These are phyloP conservation scores for Takifugu bimaculatus DNA, from an alignment of 2,113 vertebrate species.

Conservation along the genomic window DNA sequence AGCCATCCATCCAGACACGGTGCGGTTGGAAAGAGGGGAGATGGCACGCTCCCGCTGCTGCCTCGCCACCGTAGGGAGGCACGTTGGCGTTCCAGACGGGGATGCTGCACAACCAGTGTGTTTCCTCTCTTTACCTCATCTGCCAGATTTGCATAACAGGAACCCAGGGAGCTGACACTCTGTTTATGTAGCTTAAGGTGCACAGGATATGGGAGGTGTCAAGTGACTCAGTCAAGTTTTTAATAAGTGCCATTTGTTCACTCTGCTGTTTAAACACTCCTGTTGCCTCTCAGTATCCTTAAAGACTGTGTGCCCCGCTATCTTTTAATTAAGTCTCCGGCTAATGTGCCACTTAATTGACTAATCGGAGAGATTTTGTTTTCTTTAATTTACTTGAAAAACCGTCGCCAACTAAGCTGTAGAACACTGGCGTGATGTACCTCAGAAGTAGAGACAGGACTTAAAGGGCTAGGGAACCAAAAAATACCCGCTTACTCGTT, in stretches of 20 bases:
- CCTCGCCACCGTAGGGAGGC: slow-evolving; percentile 38
- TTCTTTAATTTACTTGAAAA: slow-evolving; percentile 81
- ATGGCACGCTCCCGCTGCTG: slow-evolving; percentile 24
- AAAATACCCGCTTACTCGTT: slow-evolving; percentile 43
- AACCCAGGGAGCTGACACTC: slow-evolving; percentile 70
- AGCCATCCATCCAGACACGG: slow-evolving; percentile 16
- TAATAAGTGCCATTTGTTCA: slow-evolving; percentile 80
- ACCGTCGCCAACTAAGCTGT: slow-evolving; percentile 70
- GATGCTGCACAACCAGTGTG: slow-evolving; percentile 13
- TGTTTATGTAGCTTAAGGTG: slow-evolving; percentile 77
- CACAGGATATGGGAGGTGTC: slow-evolving; percentile 72
- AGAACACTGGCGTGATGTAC: slow-evolving; percentile 64
- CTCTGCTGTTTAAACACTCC: slow-evolving; percentile 79
- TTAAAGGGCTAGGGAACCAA: slow-evolving; percentile 57
- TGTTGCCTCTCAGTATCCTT: slow-evolving; percentile 67
- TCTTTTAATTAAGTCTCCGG: slow-evolving; percentile 81
- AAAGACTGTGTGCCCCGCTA: slow-evolving; percentile 70
- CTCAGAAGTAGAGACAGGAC: slow-evolving; percentile 40
- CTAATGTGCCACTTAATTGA: slow-evolving; percentile 82
- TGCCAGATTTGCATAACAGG: slow-evolving; percentile 68
- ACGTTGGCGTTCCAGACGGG: slow-evolving; percentile 52
- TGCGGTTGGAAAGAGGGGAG: slow-evolving; percentile 2
- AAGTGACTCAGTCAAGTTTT: slow-evolving; percentile 79
- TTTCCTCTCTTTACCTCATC: slow-evolving; percentile 51
- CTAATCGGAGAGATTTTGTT: slow-evolving; percentile 82